Base-by-base conservation (phyloP, 2,113 vertebrate species). In the Chaetura pelagica region DNA sequence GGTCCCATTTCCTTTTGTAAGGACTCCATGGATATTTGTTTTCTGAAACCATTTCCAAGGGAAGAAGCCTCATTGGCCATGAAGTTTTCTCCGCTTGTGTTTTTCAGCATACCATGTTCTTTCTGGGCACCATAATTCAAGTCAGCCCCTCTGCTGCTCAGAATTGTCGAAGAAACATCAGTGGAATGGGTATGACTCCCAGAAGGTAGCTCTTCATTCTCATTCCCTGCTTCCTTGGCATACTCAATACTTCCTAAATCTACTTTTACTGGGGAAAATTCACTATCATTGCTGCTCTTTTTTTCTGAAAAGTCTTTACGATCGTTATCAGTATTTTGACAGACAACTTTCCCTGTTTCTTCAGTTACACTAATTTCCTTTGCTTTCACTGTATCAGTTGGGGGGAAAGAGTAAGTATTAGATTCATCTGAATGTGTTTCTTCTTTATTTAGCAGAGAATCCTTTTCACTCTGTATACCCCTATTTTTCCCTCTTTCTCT, bases 1-100 rank as follows among this genome's bases (percentile, higher is more conserved):
- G 46, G 51, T n/a, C 10, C 15, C 5, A 2, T 29, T 88, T 96
- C 95, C 84, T 93, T 84, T 55, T 23, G 83, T 51, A 79, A 32
- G 30, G 82, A 67, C 23, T 87, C 84, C 44, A 57, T 4, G 6
- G 48, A 55, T 63, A 4, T 69, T 75, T 91, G 75, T 13, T 86
- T 95, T 73, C 88, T 54, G 17, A 66, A 66, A 58, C n/a, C 62
- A 57, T 42, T 97, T 94, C 95, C 95, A 74, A 84, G 68, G 4
- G 44, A 87, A 51, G 42, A 58, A 61, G 34, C 52, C 51, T 94
- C 96, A 44, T 18, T 80, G 44, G 38, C 40, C 12, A 30, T 18
- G 44, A 61, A 19, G 44, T 74, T 61, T 54, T 19, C 69, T 49
- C 66, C 77, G 29, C 78, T 32, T 54, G 13, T 59, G 35, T 51